Evolutionary conservation across 2,888 invertebrate species (phyloP).

Genomic region (Heteropelma amictum): DNA sequence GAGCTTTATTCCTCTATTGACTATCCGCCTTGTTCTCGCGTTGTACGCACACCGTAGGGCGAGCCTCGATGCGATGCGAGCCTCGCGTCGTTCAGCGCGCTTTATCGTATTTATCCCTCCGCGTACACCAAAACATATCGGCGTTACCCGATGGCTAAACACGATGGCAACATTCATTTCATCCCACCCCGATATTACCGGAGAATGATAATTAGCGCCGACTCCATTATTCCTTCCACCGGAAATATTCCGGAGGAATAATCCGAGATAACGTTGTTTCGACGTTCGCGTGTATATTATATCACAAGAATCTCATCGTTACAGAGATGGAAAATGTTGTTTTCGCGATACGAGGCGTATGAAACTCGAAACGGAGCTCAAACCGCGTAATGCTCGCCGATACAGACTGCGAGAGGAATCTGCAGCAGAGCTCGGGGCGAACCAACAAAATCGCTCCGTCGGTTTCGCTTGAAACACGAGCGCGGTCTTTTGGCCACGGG

Average conservation of each 20-base stretch:
- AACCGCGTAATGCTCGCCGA: too few species aligned
- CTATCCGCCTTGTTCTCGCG: slow-evolving; percentile 11
- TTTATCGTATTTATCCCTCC: too few species aligned
- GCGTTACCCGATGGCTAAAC: too few species aligned
- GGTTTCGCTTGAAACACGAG: slow-evolving; percentile 31
- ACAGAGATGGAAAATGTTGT: background rate
- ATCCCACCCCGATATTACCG: too few species aligned
- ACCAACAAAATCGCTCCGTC: slow-evolving; percentile 20
- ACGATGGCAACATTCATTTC: too few species aligned
- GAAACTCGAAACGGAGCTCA: background rate
- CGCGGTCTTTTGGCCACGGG: slow-evolving; percentile 9
- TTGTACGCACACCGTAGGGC: background rate
- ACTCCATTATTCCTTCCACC: background rate
- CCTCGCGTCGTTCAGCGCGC: too few species aligned
- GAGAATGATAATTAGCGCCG: slow-evolving; percentile 20
- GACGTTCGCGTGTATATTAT: background rate
- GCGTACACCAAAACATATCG: too few species aligned
- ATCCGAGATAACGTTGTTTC: background rate
- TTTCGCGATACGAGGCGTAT: background rate
- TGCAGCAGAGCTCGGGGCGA: slow-evolving; percentile 11
- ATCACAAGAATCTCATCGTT: background rate
- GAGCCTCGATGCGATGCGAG: too few species aligned
- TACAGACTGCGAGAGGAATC: too few species aligned
- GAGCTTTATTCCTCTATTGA: slow-evolving; percentile 2
- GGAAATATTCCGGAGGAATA: background rate